A percentile compares a stretch with the other conserved stretches of the same genome.
phyloP scores from a whole-genome alignment of 2,888 invertebrate genomes.

The Amorpha juglandis region DNA sequence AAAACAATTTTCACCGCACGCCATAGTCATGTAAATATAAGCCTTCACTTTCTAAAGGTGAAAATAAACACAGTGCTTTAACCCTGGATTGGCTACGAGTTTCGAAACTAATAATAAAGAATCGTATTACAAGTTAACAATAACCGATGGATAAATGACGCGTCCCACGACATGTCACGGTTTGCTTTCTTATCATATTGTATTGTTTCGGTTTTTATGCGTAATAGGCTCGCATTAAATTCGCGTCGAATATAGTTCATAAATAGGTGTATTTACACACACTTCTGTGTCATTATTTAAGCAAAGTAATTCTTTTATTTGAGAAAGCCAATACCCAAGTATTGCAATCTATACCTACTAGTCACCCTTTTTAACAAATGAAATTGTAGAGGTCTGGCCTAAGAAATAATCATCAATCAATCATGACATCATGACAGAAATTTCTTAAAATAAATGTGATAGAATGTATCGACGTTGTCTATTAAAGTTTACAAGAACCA shows the following conservation, averaged over 20 bases:
- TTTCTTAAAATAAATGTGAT: no score
- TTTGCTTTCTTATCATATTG: conserved; percentile 25
- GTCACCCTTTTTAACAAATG: no score
- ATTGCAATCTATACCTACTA: no score
- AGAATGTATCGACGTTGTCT: no score
- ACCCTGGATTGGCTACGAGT: conserved; percentile 59
- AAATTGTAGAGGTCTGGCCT: no score
- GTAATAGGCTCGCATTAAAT: neutral
- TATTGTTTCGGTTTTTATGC: neutral
- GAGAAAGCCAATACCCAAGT: no score
- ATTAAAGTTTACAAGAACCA: no score
- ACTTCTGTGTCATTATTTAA: no score
- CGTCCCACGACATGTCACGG: conserved; percentile 29
- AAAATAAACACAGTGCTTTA: conserved; percentile 59
- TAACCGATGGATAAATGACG: conserved; percentile 41
- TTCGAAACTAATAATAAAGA: conserved; percentile 46
- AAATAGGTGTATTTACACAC: neutral
- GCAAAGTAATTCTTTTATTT: no score
- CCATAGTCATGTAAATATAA: conserved; percentile 71
- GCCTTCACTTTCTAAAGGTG: conserved; percentile 81
- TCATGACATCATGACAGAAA: no score
- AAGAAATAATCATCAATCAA: no score
- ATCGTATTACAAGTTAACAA: conserved; percentile 50
- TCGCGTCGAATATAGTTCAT: neutral
- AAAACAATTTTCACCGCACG: conserved; percentile 52